Percentiles rank a stretch among this genome's conserved stretches.
Evolutionary conservation across 2,113 vertebrate genomes (phyloP).

Genomic region (Microtus oregoni): DNA sequence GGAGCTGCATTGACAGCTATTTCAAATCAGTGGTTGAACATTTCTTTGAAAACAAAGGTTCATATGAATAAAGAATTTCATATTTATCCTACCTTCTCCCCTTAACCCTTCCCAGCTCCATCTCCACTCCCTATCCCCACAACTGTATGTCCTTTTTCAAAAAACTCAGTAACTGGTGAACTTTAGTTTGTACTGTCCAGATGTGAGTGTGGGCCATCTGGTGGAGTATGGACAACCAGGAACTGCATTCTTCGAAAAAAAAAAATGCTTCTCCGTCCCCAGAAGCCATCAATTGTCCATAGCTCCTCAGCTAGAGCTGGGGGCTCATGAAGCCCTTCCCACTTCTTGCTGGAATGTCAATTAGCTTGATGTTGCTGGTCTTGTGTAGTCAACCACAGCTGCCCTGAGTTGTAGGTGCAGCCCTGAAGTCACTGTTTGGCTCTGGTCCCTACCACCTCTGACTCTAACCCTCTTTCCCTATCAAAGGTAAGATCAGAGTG

Average conservation of each 20-base stretch:
- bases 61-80: neutral
- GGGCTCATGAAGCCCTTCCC: neutral
- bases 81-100: neutral
- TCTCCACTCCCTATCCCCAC: neutral
- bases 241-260: neutral
- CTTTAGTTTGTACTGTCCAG: neutral
- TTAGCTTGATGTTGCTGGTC: neutral
- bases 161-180: neutral
- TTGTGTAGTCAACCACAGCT: too few relatives aligned
- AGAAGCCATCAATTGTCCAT: neutral
- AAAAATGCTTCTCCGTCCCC: neutral
- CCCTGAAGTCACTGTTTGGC: neutral
- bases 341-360: neutral
- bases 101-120: neutral
- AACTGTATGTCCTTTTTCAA: neutral
- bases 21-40: slow-evolving; percentile 42
- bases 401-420: neutral
- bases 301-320: neutral
- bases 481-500: neutral
- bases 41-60: slow-evolving; percentile 45
- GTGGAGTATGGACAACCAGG: neutral
- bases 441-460: neutral
- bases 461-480: neutral
- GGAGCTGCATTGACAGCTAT: neutral
- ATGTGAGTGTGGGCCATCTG: too few relatives aligned